Conservation (phyloP, 2,113 vertebrate species). For the Rhynchomys soricoides region DNA sequence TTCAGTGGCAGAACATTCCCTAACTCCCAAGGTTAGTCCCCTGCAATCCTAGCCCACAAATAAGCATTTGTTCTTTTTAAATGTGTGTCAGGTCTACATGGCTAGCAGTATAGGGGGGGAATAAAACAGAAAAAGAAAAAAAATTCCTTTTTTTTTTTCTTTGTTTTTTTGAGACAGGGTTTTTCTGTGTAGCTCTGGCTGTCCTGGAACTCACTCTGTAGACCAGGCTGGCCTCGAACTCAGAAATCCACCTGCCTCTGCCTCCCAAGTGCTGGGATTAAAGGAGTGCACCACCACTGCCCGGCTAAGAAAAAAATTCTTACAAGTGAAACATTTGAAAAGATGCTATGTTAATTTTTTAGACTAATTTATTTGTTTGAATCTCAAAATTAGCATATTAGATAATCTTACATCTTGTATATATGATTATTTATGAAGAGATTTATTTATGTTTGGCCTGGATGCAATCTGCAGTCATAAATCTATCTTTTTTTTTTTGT, state of each 20-base stretch:
- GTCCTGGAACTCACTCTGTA: no score
- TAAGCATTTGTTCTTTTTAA: background rate
- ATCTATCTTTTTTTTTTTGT: background rate
- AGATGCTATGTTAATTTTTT: constrained; percentile 26
- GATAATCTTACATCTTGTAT: background rate
- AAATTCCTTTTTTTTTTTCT: no score
- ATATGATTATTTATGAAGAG: background rate
- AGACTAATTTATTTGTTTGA: constrained; percentile 30
- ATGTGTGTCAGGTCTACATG: background rate
- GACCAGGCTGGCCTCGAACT: no score
- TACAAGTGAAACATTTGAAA: constrained; percentile 12
- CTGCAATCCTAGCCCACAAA: background rate
- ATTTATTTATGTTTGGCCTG: background rate
- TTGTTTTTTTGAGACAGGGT: no score
- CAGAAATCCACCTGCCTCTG: no score
- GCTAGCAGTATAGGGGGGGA: background rate
- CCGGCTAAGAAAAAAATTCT: background rate
- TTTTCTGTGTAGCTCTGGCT: no score
- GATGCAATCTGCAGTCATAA: background rate
- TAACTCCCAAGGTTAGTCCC: background rate
- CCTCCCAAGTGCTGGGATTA: no score
- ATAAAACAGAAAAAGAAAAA: background rate
- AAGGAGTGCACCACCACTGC: no score
- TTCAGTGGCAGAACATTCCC: background rate
- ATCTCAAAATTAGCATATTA: constrained; percentile 26